phyloP scores from a whole-genome alignment of 2,113 vertebrate species.

The Aythya baeri region DNA sequence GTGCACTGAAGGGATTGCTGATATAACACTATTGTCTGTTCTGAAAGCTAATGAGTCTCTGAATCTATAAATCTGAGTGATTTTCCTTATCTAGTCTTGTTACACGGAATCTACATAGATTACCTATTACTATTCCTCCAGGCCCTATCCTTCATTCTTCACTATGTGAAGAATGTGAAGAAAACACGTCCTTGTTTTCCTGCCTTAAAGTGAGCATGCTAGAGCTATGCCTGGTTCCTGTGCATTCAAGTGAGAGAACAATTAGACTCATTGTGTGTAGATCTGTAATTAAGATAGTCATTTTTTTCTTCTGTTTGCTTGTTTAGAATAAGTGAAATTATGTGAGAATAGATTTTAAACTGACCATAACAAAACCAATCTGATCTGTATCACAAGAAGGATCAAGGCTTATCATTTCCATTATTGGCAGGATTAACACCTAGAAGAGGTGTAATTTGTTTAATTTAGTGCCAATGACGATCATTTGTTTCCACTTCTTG shows the following conservation, averaged over 20 bases:
- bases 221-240: background rate
- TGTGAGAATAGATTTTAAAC: background rate
- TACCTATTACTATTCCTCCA: background rate
- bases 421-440: background rate
- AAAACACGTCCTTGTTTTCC: background rate
- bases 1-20: background rate
- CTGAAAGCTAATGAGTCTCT: background rate
- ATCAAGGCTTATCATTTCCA: background rate
- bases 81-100: background rate
- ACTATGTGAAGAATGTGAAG: no score
- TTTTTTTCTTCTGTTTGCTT: constrained; percentile 5
- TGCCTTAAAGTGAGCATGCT: background rate
- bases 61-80: background rate
- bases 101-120: background rate
- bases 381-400: background rate
- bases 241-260: background rate
- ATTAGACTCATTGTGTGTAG: background rate
- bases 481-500: background rate
- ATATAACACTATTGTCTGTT: background rate
- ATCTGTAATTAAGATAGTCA: background rate
- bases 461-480: background rate
- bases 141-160: background rate
- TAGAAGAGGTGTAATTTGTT: background rate
- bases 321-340: background rate
- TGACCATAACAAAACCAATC: background rate